phyloP scores from a whole-genome alignment of 2,113 vertebrate genomes.

The Lipotes vexillifer region DNA sequence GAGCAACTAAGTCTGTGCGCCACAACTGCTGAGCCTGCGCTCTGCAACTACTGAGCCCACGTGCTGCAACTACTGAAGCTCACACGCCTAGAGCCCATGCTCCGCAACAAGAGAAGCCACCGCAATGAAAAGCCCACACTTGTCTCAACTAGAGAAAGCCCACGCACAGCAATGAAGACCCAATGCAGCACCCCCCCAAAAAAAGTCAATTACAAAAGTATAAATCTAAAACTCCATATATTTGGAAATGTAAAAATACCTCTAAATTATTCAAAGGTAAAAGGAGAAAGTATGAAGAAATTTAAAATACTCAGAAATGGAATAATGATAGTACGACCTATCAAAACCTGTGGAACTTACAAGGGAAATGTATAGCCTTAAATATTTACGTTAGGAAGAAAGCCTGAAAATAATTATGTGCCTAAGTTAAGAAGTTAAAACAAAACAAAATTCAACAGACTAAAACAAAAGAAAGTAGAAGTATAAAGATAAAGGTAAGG shows the following conservation, averaged over 20 bases:
- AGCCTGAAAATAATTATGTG: neutral
- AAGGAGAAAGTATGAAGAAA: neutral
- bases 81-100: no score
- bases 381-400: neutral
- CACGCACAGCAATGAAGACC: no score
- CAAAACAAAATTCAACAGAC: neutral
- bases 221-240: neutral
- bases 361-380: neutral
- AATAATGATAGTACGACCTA: neutral
- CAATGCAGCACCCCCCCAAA: no score
- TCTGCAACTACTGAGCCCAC: no score
- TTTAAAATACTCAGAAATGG: neutral
- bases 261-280: neutral
- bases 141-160: no score
- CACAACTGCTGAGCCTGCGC: no score
- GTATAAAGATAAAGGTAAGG: neutral
- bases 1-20: no score
- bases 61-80: no score
- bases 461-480: neutral
- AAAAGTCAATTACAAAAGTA: neutral
- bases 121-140: no score
- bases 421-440: neutral
- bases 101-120: no score
- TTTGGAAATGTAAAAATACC: neutral
- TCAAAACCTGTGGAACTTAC: neutral